A percentile compares a stretch with the other conserved stretches of the same genome.
Evolutionary conservation across 2,888 invertebrate species (phyloP).

Genomic region (Ophion ellenae): DNA sequence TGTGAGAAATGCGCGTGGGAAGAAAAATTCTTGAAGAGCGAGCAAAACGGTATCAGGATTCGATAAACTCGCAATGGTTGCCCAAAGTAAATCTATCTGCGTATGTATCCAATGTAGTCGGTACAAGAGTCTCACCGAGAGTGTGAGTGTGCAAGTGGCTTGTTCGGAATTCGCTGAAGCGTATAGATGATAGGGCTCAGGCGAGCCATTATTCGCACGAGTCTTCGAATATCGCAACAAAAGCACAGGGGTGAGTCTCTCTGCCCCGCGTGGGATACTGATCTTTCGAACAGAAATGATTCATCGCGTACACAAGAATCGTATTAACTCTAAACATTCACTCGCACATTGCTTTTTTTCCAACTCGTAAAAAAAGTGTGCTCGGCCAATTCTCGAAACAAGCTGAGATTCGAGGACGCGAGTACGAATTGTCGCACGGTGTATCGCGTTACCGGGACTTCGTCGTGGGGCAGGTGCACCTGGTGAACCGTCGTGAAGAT

Average conservation of each 20-base stretch:
- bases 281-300: conserved; percentile 36
- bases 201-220: conserved; percentile 21
- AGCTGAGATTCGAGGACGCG: conserved; percentile 53
- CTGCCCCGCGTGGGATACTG: conserved; percentile 17
- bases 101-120: conserved; percentile 9
- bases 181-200: conserved; percentile 17
- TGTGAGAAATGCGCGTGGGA: conserved; percentile 24
- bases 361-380: background rate
- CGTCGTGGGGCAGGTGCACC: conserved; percentile 46
- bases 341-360: background rate
- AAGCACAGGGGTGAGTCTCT: conserved; percentile 4
- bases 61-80: conserved; percentile 58
- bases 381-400: conserved; percentile 36
- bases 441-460: conserved; percentile 73
- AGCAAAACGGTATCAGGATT: conserved; percentile 56
- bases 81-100: background rate
- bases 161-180: conserved; percentile 48
- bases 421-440: conserved; percentile 73
- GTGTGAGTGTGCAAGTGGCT: conserved; percentile 25
- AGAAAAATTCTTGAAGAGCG: conserved; percentile 49
- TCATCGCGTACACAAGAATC: conserved; percentile 26
- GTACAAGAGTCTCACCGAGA: conserved; percentile 41
- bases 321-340: background rate
- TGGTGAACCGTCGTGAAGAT: conserved; percentile 65
- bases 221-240: conserved; percentile 32